Evolutionary conservation across 1,140 invertebrate species (phyloP).

Genomic region (Temnothorax longispinosus): DNA sequence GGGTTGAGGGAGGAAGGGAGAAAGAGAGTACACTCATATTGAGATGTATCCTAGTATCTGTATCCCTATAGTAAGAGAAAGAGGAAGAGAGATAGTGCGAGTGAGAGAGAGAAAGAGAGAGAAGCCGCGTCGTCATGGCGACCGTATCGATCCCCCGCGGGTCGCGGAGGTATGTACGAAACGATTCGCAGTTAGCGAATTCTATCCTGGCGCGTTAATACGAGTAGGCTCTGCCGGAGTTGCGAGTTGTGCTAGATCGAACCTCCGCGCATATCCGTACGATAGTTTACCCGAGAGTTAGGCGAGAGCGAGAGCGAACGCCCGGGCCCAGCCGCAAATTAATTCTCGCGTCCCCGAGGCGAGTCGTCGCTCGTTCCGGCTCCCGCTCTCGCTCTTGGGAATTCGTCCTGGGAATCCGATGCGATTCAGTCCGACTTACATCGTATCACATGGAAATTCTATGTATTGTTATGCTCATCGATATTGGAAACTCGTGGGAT

Average conservation of each 20-base stretch:
- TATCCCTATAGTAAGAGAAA: slow-evolving; percentile 62
- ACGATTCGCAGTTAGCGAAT: slow-evolving; percentile 79
- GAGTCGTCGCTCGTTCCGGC: slow-evolving; percentile 3
- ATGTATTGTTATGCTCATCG: neutral
- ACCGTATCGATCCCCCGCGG: slow-evolving; percentile 77
- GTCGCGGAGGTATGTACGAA: slow-evolving; percentile 77
- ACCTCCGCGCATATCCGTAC: slow-evolving; percentile 22
- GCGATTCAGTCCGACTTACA: slow-evolving; percentile 9
- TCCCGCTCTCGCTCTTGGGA: neutral
- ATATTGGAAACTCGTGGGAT: neutral
- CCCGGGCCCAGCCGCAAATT: slow-evolving; percentile 42
- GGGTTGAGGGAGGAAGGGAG: neutral
- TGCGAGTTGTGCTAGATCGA: slow-evolving; percentile 59
- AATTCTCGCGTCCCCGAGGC: slow-evolving; percentile 31
- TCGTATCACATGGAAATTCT: slow-evolving; percentile 14
- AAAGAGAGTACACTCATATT: slow-evolving; percentile 69
- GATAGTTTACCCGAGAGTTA: slow-evolving; percentile 46
- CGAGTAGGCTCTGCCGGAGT: slow-evolving; percentile 67
- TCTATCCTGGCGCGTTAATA: slow-evolving; percentile 77
- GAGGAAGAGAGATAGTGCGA: slow-evolving; percentile 46
- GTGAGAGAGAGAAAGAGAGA: slow-evolving; percentile 59
- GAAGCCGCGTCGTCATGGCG: slow-evolving; percentile 72
- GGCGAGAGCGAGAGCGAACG: slow-evolving; percentile 32
- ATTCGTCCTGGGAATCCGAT: slow-evolving; percentile 46
- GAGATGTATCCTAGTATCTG: slow-evolving; percentile 79